phyloP scores from a whole-genome alignment of 2,113 vertebrate species.

The Epinephelus moara region DNA sequence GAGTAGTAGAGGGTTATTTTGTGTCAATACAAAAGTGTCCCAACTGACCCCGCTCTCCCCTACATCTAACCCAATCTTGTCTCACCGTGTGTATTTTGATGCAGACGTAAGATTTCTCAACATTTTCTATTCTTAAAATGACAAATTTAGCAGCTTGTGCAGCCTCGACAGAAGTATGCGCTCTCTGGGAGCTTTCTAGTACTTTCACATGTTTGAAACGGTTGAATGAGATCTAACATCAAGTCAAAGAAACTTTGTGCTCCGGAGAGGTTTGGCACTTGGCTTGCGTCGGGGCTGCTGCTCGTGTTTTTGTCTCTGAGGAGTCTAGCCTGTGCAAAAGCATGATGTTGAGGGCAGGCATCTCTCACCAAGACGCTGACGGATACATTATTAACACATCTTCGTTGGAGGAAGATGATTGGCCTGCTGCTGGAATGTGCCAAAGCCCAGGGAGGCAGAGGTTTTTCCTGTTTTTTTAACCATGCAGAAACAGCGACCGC shows the following conservation, averaged over 20 bases:
- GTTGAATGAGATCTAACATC: constrained; percentile 24
- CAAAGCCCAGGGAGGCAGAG: not conserved
- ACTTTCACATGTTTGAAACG: constrained; percentile 30
- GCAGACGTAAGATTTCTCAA: constrained; percentile 1
- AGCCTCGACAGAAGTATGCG: not conserved
- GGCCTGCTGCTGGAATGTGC: constrained; percentile 30
- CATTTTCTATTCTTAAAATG: not conserved
- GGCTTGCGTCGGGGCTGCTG: constrained; percentile 24
- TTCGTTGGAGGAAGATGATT: constrained; percentile 13
- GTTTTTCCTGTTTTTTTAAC: constrained; percentile 1
- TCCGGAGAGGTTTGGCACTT: constrained; percentile 21
- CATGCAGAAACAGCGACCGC: constrained; percentile 4
- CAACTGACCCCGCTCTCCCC: no score
- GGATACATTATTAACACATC: constrained; percentile 62
- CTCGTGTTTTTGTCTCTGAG: constrained; percentile 36
- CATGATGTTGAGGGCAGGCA: constrained; percentile 17
- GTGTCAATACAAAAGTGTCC: no score
- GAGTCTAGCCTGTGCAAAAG: constrained; percentile 30
- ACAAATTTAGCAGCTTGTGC: not conserved
- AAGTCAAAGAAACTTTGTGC: constrained; percentile 11
- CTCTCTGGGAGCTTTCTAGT: constrained; percentile 28
- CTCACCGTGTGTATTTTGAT: not conserved
- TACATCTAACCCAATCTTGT: not conserved
- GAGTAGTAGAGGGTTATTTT: no score
- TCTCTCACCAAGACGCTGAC: constrained; percentile 11